A percentile compares a stretch with the other conserved stretches of the same genome.
Evolutionary conservation across 1,140 invertebrate species (phyloP).

Genomic region (Bombus breviceps): DNA sequence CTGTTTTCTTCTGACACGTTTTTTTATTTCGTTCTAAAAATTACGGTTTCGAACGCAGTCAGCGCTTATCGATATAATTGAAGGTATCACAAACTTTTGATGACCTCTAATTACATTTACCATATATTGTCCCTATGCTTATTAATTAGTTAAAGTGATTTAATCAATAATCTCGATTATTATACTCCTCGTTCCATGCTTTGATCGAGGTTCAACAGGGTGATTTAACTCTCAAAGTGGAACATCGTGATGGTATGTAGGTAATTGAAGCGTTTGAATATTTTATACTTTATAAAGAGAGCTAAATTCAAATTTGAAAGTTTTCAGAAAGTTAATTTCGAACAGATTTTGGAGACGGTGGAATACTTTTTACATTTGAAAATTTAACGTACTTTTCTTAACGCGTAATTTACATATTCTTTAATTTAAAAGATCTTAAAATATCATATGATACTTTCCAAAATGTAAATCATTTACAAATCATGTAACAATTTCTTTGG

Average conservation of each 20-base stretch:
- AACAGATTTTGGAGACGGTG: not conserved
- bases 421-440: no score
- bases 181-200: not conserved
- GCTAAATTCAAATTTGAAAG: not conserved
- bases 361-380: not conserved
- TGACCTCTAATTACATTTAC: conserved; percentile 42
- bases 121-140: conserved; percentile 40
- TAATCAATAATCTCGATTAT: conserved; percentile 19
- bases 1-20: not conserved
- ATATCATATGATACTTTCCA: no score
- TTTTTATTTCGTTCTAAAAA: conserved; percentile 22
- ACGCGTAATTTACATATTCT: no score
- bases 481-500: not conserved
- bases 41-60: conserved; percentile 17
- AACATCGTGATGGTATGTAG: not conserved
- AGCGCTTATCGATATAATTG: conserved; percentile 34
- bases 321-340: not conserved
- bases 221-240: not conserved
- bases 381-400: no score
- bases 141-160: conserved; percentile 12
- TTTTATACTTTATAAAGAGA: not conserved
- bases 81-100: conserved; percentile 40
- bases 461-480: no score
- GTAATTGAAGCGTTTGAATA: not conserved
- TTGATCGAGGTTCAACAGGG: not conserved